Conservation (phyloP, 2,888 invertebrate genomes). For the Tinea pellionella region DNA sequence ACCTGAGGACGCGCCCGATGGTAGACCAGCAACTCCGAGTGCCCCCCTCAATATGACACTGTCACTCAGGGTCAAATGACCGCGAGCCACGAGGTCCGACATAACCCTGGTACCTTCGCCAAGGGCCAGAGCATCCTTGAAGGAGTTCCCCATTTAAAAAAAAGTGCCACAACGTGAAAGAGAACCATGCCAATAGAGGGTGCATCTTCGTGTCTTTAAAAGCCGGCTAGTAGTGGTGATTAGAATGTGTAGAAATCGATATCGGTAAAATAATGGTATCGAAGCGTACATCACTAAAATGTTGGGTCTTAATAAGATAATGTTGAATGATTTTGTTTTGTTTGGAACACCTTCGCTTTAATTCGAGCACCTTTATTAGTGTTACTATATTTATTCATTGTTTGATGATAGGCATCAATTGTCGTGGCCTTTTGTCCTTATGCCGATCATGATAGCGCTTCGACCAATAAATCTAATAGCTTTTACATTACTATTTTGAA, state of each 20-base stretch:
- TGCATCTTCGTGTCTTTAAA: too few species aligned
- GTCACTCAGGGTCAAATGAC: too few species aligned
- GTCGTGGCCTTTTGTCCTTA: not conserved
- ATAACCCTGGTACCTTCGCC: too few species aligned
- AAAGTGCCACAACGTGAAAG: too few species aligned
- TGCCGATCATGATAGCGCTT: not conserved
- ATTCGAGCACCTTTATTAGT: constrained; percentile 21
- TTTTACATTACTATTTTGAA: not conserved
- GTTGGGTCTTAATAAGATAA: not conserved
- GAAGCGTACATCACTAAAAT: not conserved
- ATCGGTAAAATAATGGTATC: not conserved
- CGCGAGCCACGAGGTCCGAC: too few species aligned
- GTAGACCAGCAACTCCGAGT: too few species aligned
- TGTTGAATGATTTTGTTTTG: constrained; percentile 21
- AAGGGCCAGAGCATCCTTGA: too few species aligned
- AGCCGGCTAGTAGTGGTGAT: too few species aligned
- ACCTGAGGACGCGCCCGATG: too few species aligned
- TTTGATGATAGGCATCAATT: constrained; percentile 14
- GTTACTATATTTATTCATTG: constrained; percentile 19
- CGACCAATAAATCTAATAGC: not conserved
- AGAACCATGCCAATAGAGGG: too few species aligned
- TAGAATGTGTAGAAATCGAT: not conserved
- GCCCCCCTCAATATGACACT: too few species aligned
- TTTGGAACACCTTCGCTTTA: constrained; percentile 21
- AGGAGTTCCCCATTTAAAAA: too few species aligned